A percentile compares a stretch with the other conserved stretches of the same genome.
phyloP scores from a whole-genome alignment of 64 coral and sea anemone species.

The Anthopleura sola region DNA sequence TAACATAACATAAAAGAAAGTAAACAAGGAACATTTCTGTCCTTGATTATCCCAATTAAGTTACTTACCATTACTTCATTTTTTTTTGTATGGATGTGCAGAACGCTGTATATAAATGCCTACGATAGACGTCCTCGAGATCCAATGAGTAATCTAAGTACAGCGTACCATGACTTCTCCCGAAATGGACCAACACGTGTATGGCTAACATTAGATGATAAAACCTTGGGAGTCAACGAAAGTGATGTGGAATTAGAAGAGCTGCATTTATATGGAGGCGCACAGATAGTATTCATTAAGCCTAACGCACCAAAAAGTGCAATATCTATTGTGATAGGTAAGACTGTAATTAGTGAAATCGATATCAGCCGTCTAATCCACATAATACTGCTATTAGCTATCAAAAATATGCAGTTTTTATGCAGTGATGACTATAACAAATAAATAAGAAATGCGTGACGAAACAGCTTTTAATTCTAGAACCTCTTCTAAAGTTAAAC shows the following conservation, averaged over 20 bases:
- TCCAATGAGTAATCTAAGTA: slow-evolving; percentile 60
- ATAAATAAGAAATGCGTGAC: neutral
- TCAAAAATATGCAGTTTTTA: no score
- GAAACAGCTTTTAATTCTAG: no score
- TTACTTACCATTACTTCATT: neutral
- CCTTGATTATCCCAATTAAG: neutral
- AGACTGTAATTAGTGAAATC: neutral
- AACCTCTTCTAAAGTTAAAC: no score
- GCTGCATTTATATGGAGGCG: slow-evolving; percentile 90
- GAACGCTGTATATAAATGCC: slow-evolving; percentile 86
- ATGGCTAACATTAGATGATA: slow-evolving; percentile 67
- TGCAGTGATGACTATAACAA: neutral
- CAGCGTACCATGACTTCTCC: slow-evolving; percentile 68
- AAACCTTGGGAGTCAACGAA: slow-evolving; percentile 25
- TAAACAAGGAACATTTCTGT: no score
- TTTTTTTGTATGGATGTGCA: neutral
- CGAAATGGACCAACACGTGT: slow-evolving; percentile 39
- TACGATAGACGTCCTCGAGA: slow-evolving; percentile 49
- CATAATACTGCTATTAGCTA: no score
- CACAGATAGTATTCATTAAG: slow-evolving; percentile 71
- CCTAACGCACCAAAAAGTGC: slow-evolving; percentile 32
- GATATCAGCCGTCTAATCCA: no score
- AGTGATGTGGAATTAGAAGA: slow-evolving; percentile 74
- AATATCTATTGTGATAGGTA: slow-evolving; percentile 76
- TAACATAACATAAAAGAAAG: no score